A percentile compares a stretch with the other conserved stretches of the same genome.
phyloP scores from a whole-genome alignment of 2,113 vertebrate genomes.

The Chaetops frenatus region DNA sequence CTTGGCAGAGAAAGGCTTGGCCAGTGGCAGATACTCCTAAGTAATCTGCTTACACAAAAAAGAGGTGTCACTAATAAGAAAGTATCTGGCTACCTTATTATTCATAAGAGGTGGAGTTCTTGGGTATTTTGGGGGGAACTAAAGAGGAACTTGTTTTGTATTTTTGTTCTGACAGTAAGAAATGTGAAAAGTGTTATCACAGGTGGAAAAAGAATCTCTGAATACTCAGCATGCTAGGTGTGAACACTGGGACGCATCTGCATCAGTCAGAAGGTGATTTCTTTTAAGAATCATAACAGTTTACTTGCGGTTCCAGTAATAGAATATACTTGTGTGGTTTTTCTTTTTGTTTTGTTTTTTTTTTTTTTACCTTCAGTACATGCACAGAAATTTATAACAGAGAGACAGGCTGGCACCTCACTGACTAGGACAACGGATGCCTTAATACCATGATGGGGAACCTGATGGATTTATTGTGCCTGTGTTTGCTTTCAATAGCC shows the following conservation, averaged over 20 bases:
- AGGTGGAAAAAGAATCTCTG: background rate
- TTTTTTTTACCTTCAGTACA: background rate
- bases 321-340: background rate
- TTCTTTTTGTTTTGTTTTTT: background rate
- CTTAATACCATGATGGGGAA: background rate
- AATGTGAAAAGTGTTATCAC: background rate
- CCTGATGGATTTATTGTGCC: background rate
- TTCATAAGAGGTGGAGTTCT: background rate
- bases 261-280: background rate
- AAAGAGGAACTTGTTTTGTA: background rate
- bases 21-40: accelerated
- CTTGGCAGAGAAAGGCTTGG: background rate
- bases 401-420: background rate
- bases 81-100: background rate
- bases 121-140: background rate
- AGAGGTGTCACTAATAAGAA: background rate
- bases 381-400: background rate
- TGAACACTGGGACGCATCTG: background rate
- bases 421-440: background rate
- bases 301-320: background rate
- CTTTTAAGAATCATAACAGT: background rate
- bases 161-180: background rate
- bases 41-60: background rate
- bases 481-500: background rate
- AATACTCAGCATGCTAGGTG: background rate